Conservation (phyloP, 2,113 vertebrate species). For the Onychostoma macrolepis region DNA sequence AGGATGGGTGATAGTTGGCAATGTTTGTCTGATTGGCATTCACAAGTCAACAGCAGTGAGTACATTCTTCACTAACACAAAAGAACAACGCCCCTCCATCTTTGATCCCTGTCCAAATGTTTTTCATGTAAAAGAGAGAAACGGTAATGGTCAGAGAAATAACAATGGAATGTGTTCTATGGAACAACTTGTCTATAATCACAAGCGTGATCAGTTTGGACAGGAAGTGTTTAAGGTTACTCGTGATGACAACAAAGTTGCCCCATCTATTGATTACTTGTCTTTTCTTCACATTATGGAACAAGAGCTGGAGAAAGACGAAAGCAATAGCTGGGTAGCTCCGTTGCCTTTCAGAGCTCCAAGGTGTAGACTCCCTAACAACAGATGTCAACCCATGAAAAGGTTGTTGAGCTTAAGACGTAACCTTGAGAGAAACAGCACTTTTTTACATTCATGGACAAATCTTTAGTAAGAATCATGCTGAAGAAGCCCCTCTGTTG, state of each 20-base stretch:
- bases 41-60: conserved; percentile 27
- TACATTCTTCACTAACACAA: conserved; percentile 31
- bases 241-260: conserved; percentile 28
- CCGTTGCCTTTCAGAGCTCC: background rate
- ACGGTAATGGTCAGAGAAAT: background rate
- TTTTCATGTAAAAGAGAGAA: conserved; percentile 38
- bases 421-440: background rate
- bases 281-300: background rate
- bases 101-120: conserved; percentile 32
- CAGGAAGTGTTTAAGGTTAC: too few species aligned
- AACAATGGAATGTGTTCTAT: background rate
- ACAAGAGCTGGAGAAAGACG: background rate
- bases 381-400: background rate
- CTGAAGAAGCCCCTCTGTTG: conserved; percentile 1
- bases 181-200: background rate
- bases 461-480: background rate
- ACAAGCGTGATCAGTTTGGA: background rate
- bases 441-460: background rate
- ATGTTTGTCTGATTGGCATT: conserved; percentile 5
- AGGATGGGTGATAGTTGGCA: too few species aligned
- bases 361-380: background rate
- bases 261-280: conserved; percentile 15
- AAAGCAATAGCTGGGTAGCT: conserved; percentile 5
- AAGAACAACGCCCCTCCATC: conserved; percentile 12
- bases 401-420: background rate